Evolutionary conservation across 2,113 vertebrate genomes (phyloP), one percentile per base, ranked within the genome.

Genomic region (Nerophis ophidion): DNA sequence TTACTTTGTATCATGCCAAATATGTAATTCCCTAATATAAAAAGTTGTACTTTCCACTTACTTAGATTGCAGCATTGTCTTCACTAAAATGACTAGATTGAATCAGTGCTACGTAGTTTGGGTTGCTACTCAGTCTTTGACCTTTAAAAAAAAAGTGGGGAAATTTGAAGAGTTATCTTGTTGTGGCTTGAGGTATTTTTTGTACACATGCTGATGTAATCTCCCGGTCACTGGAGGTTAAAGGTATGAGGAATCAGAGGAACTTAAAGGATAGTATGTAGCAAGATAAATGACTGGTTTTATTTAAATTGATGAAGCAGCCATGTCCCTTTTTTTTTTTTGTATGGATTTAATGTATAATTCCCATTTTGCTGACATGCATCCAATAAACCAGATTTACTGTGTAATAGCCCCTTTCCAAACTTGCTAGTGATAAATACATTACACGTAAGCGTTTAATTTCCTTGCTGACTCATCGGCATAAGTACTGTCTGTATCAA

Each of bases 231-330:
- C 61, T 63, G 60, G 62, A 55, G 68, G 58, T 19, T 58, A 49
- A 48, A 63, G 56, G 4, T 17, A 40, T 50, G 33, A 36, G 57
- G 50, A 55, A 46, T 46, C 42, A 17, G 67, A 34, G 7, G 12
- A 34, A 35, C 48, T 49, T 13, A 56, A 12, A 49, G 26, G 61
- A 45, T 36, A 76, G 65, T 67, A 51, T 71, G 68, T 55, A 70
- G 68, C 70, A 38, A 62, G 62, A 65, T 74, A 78, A n/a, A 67
- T 81, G 81, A 79, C 82, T 81, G 77, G 84, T 17, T 86, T 78
- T 80, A 77, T 82, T 76, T 71, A 74, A 78, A 81, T 71, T 80
- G 78, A 83, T 84, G 59, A 54, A 72, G 57, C 81, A 59, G 69
- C 70, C 35, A 48, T 40, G 68, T 67, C 70, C 72, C 62, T 61